These are phyloP conservation scores for Poeciliopsis prolifica DNA, from an alignment of 2,113 vertebrate genomes.

Conservation along the genomic window DNA sequence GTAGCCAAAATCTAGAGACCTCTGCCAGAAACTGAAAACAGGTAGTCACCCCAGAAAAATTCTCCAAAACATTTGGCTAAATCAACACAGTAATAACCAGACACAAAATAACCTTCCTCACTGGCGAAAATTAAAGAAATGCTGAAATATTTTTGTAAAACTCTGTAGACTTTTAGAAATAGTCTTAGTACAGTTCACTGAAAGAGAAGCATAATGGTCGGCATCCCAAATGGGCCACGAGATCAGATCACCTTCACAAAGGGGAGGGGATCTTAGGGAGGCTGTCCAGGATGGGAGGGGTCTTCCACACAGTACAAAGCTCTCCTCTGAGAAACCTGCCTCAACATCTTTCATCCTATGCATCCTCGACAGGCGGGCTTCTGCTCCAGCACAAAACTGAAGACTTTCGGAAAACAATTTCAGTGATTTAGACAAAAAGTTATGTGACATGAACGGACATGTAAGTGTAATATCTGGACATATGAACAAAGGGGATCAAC, in stretches of 20 bases:
- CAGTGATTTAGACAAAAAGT: background rate
- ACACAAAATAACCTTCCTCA: background rate
- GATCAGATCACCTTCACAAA: conserved; percentile 28
- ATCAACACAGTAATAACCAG: background rate
- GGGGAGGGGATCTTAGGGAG: conserved; percentile 2
- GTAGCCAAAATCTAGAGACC: background rate
- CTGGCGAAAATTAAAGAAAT: background rate
- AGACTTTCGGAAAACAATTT: background rate
- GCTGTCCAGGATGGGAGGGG: conserved; percentile 42
- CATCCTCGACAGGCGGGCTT: background rate
- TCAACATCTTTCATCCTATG: conserved; percentile 10
- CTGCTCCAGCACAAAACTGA: background rate
- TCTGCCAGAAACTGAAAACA: background rate
- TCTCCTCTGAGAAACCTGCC: conserved; percentile 52
- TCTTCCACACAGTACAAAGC: conserved; percentile 41
- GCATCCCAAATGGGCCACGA: conserved; percentile 11
- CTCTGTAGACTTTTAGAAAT: background rate
- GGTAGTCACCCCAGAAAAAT: background rate
- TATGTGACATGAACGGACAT: background rate
- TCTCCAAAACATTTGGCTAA: background rate
- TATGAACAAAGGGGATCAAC: conserved; percentile 22
- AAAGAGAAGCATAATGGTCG: background rate
- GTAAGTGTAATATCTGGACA: background rate
- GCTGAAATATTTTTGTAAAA: background rate
- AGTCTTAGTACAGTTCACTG: background rate